Conservation (phyloP, 2,797 vertebrate genomes). For the Tiaroga cobitis region DNA sequence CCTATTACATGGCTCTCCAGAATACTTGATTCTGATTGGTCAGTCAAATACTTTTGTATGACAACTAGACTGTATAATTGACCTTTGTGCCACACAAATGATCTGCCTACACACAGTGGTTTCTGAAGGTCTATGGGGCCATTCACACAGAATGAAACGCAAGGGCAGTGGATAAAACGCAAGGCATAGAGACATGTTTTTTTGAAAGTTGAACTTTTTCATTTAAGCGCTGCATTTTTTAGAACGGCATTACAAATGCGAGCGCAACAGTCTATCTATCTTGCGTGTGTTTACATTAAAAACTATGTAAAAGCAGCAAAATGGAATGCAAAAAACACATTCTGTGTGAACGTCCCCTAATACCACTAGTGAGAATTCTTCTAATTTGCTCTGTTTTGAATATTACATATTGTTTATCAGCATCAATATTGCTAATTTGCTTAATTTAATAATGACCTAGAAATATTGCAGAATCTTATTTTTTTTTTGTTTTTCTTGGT, state of each 20-base stretch:
- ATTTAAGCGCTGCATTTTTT: background rate
- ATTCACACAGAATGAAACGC: background rate
- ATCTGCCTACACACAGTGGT: background rate
- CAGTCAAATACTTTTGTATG: background rate
- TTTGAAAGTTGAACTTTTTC: background rate
- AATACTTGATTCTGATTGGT: slow-evolving; percentile 10
- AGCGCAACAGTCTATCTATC: background rate
- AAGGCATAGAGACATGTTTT: background rate
- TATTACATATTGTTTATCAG: background rate
- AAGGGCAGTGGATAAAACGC: background rate
- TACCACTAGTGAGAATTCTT: background rate
- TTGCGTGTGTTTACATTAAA: background rate
- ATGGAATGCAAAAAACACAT: background rate
- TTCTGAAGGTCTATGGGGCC: background rate
- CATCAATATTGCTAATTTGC: background rate
- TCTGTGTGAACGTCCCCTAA: background rate
- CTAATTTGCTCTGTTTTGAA: background rate
- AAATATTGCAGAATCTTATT: background rate
- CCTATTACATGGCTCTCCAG: slow-evolving; percentile 7
- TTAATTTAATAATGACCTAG: background rate
- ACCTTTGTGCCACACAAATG: background rate
- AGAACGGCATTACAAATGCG: background rate
- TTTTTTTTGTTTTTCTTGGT: background rate
- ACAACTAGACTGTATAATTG: slow-evolving; percentile 1
- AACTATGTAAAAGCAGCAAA: background rate